These are phyloP conservation scores for Ptilorrhoa leucosticta DNA, from an alignment of 2,113 vertebrate genomes.

Conservation along the genomic window DNA sequence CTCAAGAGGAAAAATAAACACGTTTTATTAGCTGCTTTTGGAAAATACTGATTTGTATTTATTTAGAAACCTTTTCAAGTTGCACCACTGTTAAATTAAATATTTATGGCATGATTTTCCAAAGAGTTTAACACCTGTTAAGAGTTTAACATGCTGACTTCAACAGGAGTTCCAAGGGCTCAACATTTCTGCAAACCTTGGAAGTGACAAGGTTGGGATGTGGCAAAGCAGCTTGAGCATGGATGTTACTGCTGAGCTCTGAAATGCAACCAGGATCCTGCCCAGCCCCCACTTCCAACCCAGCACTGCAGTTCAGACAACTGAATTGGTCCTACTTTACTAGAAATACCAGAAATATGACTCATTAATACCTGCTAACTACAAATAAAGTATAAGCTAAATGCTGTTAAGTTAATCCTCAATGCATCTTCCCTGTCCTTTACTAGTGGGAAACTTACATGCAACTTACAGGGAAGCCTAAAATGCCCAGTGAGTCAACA, in stretches of 20 bases:
- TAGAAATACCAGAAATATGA: background rate
- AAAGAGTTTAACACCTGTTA: conserved; percentile 40
- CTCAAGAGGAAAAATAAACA: conserved; percentile 64
- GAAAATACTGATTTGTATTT: conserved; percentile 64
- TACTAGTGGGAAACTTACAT: background rate
- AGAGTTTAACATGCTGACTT: background rate
- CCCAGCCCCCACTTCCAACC: background rate
- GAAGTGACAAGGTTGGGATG: background rate
- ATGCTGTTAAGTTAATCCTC: background rate
- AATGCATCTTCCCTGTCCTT: background rate
- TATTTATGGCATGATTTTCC: conserved; percentile 58
- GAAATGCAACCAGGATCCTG: background rate
- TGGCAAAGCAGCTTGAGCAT: accelerated
- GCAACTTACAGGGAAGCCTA: background rate
- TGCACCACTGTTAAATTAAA: conserved; percentile 58
- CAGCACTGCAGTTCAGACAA: background rate
- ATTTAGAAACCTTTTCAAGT: conserved; percentile 58
- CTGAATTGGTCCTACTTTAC: background rate
- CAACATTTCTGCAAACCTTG: background rate
- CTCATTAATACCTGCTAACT: background rate
- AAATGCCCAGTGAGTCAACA: background rate
- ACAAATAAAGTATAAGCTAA: background rate
- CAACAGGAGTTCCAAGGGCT: background rate
- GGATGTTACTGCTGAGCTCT: background rate
- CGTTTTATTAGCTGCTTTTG: conserved; percentile 61